Conservation (phyloP, 1,140 invertebrate species). For the Leptopilina boulardi region DNA sequence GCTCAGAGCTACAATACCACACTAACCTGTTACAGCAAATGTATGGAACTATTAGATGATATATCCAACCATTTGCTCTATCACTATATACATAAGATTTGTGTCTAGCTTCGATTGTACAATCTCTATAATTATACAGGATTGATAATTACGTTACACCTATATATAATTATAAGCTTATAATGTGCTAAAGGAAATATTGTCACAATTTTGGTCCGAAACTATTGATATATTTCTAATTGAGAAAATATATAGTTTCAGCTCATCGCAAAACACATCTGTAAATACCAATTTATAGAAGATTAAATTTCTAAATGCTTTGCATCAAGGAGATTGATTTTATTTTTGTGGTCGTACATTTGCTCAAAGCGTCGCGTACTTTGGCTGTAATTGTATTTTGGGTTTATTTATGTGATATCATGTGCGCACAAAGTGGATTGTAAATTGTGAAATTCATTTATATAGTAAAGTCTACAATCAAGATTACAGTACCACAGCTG, state of each 20-base stretch:
- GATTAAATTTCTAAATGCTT: no score
- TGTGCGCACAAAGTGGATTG: no score
- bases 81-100: slow-evolving; percentile 7
- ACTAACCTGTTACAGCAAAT: slow-evolving; percentile 28
- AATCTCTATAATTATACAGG: neutral
- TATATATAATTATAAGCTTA: neutral
- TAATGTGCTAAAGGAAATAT: neutral
- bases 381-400: no score
- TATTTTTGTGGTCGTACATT: no score
- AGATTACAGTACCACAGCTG: no score
- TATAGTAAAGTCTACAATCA: no score
- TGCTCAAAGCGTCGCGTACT: no score
- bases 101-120: neutral
- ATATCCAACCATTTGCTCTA: neutral
- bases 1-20: slow-evolving; percentile 14
- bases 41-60: slow-evolving; percentile 8
- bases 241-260: neutral
- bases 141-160: slow-evolving; percentile 7
- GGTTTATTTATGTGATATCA: no score
- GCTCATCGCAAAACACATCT: neutral
- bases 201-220: neutral
- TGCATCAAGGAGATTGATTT: no score
- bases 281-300: no score
- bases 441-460: no score
- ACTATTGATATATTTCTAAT: neutral